These are phyloP conservation scores for Dasysyrphus tricinctus DNA, from an alignment of 2,888 invertebrate species.

Conservation along the genomic window DNA sequence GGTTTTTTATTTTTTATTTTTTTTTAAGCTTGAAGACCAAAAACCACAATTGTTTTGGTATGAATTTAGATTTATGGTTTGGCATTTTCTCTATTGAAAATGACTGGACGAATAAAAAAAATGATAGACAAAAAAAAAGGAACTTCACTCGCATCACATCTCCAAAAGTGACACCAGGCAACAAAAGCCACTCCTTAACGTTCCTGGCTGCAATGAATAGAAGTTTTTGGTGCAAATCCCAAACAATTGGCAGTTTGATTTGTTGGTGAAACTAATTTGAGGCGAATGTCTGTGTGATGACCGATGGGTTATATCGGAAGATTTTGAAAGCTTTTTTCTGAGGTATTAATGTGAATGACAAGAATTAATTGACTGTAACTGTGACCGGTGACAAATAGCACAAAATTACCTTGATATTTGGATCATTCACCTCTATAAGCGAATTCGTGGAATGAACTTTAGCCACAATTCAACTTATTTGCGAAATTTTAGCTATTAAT, in stretches of 20 bases:
- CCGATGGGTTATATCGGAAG: not conserved
- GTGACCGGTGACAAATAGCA: not conserved
- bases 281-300: not conserved
- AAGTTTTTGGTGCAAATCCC: not conserved
- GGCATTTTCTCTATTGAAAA: constrained; percentile 7
- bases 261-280: constrained; percentile 5
- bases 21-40: not conserved
- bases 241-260: constrained; percentile 25
- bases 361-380: constrained; percentile 21
- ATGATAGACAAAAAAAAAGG: not conserved
- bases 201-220: not conserved
- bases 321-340: not conserved
- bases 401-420: not conserved
- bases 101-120: not conserved
- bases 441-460: no score
- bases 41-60: constrained; percentile 7
- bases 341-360: not conserved
- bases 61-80: constrained; percentile 19
- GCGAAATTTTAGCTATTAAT: no score
- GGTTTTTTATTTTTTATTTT: not conserved
- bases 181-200: constrained; percentile 7
- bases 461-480: no score
- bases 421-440: no score
- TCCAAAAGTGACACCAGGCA: not conserved
- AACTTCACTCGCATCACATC: not conserved